Evolutionary conservation across 1,140 invertebrate genomes (phyloP).

Genomic region (Drosophila repleta): DNA sequence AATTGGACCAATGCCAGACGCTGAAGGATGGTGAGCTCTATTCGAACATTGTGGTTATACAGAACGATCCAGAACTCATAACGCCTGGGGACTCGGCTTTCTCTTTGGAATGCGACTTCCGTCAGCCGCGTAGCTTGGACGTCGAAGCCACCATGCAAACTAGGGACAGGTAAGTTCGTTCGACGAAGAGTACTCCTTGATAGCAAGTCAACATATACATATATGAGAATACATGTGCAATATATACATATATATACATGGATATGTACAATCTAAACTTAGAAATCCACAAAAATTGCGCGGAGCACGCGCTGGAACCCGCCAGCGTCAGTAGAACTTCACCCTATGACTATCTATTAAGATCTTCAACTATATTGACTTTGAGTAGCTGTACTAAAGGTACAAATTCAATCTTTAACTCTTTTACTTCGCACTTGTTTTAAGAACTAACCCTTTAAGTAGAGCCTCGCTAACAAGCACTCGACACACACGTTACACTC

Average conservation of each 20-base stretch:
- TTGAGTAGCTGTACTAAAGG: slow-evolving; percentile 77
- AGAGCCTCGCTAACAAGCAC: slow-evolving; percentile 58
- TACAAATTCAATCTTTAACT: slow-evolving; percentile 57
- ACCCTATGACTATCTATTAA: slow-evolving; percentile 44
- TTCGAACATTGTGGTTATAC: slow-evolving; percentile 86
- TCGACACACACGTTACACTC: slow-evolving; percentile 14
- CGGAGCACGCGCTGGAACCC: slow-evolving; percentile 72
- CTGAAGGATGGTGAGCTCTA: slow-evolving; percentile 85
- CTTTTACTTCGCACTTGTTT: slow-evolving; percentile 16
- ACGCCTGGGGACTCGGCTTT: slow-evolving; percentile 88
- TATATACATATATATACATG: slow-evolving; percentile 25
- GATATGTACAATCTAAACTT: slow-evolving; percentile 56
- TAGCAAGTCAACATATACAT: slow-evolving; percentile 1
- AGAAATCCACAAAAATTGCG: slow-evolving; percentile 84
- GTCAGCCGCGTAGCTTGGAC: slow-evolving; percentile 84
- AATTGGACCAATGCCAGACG: slow-evolving; percentile 86
- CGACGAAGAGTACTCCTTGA: neutral
- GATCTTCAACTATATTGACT: slow-evolving; percentile 59
- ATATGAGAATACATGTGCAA: slow-evolving; percentile 1
- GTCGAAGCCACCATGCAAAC: slow-evolving; percentile 85
- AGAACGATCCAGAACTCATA: slow-evolving; percentile 87
- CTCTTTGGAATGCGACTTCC: slow-evolving; percentile 86
- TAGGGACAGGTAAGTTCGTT: slow-evolving; percentile 77
- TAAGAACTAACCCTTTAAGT: slow-evolving; percentile 29
- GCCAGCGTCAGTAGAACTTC: slow-evolving; percentile 75